Percentiles rank a stretch among this genome's conserved stretches.
These are phyloP conservation scores for Protula sp. DNA, from an alignment of 2,888 invertebrate genomes.

Conservation along the genomic window DNA sequence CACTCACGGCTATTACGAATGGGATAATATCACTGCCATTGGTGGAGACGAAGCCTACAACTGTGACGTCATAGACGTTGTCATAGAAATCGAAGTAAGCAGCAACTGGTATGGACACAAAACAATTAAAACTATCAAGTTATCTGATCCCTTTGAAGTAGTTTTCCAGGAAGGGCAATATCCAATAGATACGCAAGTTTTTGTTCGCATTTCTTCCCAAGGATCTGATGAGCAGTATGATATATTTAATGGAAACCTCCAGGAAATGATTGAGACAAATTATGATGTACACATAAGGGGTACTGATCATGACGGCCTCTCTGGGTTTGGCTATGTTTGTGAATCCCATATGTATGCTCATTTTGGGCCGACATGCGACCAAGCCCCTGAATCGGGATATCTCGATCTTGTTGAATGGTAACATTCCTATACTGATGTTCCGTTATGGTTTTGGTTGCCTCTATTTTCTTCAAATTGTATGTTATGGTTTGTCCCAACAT, in stretches of 20 bases:
- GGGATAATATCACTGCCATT: neutral
- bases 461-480: too few relatives aligned
- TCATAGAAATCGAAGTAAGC: too few relatives aligned
- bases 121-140: too few relatives aligned
- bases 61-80: neutral
- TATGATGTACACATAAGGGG: neutral
- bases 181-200: neutral
- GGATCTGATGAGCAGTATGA: neutral
- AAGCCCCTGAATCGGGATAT: neutral
- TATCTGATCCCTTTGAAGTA: too few relatives aligned
- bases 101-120: too few relatives aligned
- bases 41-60: slow-evolving; percentile 1
- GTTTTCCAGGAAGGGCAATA: neutral
- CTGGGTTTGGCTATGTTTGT: neutral
- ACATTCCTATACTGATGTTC: too few relatives aligned
- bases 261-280: neutral
- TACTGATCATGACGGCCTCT: neutral
- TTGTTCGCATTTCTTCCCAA: neutral
- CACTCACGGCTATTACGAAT: neutral
- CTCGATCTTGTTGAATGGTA: neutral
- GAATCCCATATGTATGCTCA: neutral
- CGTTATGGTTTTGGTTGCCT: too few relatives aligned
- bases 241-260: neutral
- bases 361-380: neutral
- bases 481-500: too few relatives aligned